Base-by-base conservation (phyloP, 2,888 invertebrate genomes). In the Luperina nickerlii region DNA sequence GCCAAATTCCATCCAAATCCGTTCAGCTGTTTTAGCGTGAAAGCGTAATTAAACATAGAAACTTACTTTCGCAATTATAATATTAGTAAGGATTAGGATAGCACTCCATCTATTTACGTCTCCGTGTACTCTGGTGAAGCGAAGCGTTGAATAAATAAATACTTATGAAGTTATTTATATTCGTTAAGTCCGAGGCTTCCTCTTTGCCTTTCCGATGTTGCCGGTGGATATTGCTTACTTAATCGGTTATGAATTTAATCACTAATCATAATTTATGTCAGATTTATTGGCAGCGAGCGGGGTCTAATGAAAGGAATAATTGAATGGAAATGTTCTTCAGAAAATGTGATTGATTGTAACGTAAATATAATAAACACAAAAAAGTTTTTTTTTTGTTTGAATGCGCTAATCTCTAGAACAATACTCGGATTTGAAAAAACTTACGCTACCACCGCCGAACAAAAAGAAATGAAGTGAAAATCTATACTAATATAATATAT, bases 141-240 rank as follows among this genome's bases (percentile, higher is more conserved):
- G 60, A 69, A 81, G 80, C 79, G 72, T 85, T 85, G 86, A 89
- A 89, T 88, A 57, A 87, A 78, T 77, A 78, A 78, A n/a, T 67
- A 13, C 32, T 57, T 89, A 87, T 81, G 72, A 90, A 86, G 87
- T 85, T 92, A 92, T 92, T 90, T 90, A 90, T 92, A 91, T 79
- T 86, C 79, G 76, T 87, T 88, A 83, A 88, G 78, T 88, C 88
- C 87, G 81, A 80, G 67, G 83, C 90, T 92, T 92, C 92, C 92
- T 89, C 78, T 89, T 89, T 90, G 88, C 87, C 89, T 89, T 91
- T 88, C 83, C 86, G 78, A 82, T 68, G 78, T 72, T 75, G 57
- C 69, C 72, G 13, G 6, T 62, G 60, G 42, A 76, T 77, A 72
- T 54, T 67, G 62, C 63, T 81, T 77, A 83, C 69, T 85, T 81